Evolutionary conservation across 2,888 invertebrate species (phyloP), one percentile per base, ranked within the genome.

Genomic region (Neelides folsomi): DNA sequence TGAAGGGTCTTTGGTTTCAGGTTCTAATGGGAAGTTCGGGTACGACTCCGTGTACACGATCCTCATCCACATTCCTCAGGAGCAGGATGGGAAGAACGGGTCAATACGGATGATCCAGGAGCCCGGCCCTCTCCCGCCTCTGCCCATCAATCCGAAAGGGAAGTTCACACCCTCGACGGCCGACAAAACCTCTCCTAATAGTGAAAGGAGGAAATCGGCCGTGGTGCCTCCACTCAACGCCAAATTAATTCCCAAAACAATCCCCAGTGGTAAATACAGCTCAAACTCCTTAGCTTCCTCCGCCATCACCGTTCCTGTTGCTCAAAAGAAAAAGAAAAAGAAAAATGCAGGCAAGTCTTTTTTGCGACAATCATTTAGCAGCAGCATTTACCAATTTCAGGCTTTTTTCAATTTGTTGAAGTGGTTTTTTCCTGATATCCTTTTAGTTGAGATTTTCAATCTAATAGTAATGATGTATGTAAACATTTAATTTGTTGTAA

Each of bases 71-170:
- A 75, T 94, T 64, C 88, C 90, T 15, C 78, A 79, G 72, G 76
- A 52, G 73, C 75, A 5, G 76, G 78, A 55, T 74, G 79, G 67
- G 72, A 76, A 58, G 72, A 72, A 51, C 41, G 82, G 88, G 49
- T 84, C 85, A 55, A 89, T 90, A 65, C 87, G 85, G 71, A 87
- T 89, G 86, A 87, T 87, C 61, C 82, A 84, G 53, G 83, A 83
- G 49, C 66, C 64, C 37, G 60, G 65, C 53, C 62, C 63, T 16
- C 49, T 61, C 15, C 62, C 64, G 41, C 63, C 63, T n/a, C 62
- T 60, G 15, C 60, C 58, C 8, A 48, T 60, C 51, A 62, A 60
- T 49, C 57, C 58, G 34, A 59, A 58, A 49, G 62, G 60, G 8
- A 63, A 60, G 44, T 47, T 57, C 12, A 54, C 54, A n/a, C 56